phyloP scores from a whole-genome alignment of 2,113 vertebrate genomes.

The Pterophyllum scalare region DNA sequence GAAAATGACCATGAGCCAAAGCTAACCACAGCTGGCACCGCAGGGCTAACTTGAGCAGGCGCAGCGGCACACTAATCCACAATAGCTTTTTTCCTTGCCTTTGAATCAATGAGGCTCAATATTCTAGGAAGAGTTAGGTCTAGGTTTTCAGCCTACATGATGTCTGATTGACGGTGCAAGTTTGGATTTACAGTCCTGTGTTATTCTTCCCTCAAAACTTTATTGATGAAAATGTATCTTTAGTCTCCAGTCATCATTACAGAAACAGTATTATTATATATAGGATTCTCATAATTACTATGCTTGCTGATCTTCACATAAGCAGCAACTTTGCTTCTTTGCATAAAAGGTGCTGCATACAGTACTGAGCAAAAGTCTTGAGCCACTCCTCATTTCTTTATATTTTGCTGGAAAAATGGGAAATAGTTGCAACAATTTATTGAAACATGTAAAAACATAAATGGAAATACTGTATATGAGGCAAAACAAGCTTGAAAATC shows the following conservation, averaged over 20 bases:
- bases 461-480: no score
- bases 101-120: conserved; percentile 35
- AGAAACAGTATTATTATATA: background rate
- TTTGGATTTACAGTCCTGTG: background rate
- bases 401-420: no score
- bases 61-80: conserved; percentile 46
- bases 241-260: background rate
- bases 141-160: conserved; percentile 8
- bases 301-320: background rate
- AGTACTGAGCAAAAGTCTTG: no score
- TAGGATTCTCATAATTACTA: background rate
- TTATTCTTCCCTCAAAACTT: background rate
- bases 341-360: background rate
- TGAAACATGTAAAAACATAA: no score
- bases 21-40: conserved; percentile 61
- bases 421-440: no score
- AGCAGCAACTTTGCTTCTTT: background rate
- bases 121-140: conserved; percentile 24
- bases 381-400: no score
- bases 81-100: conserved; percentile 6
- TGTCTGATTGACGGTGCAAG: conserved; percentile 21
- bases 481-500: no score
- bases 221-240: background rate
- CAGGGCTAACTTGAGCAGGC: conserved; percentile 41
- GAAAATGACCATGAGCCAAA: conserved; percentile 72